Evolutionary conservation across 2,888 invertebrate genomes (phyloP), one percentile per base, ranked within the genome.

Genomic region (Adela reaumurella): DNA sequence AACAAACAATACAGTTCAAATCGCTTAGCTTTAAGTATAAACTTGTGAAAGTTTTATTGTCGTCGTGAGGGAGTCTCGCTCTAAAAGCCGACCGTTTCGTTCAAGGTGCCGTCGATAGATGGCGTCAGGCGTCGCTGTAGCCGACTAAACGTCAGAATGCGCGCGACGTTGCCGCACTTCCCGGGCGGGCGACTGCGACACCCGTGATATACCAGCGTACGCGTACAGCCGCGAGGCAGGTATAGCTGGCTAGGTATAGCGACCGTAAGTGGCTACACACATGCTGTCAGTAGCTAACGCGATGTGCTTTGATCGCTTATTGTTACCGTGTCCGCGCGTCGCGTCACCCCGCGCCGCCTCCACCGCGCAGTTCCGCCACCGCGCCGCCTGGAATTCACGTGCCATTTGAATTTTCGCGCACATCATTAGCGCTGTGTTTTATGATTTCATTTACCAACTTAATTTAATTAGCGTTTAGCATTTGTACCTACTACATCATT

Each of bases 1-100:
- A 77, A 77, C 76, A 78, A 78, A 78, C 78, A 77, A 74, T 74
- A 76, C 76, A 74, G 72, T 43, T 43, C 74, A 76, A 77, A 77
- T 76, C 77, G 77, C 77, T 78, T 78, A 74, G 76, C 74, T 76
- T 74, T 76, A 76, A 74, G 74, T 77, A 77, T 67, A 71, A 68
- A 74, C 74, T 74, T 76, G 74, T 77, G 77, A 78, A 77, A 77
- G 77, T 76, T 76, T 76, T 77, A 76, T 74, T 73, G 72, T 76
- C 74, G 76, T 43, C 74, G 69, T 69, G 62, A 60, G 60, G 62
- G 74, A 62, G 58, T 77, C 78, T 65, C 73, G 61, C 63, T 78
- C 74, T 67, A 61, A 60, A 60, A 63, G 57, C 76, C 78, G 78
- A 79, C 59, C 55, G 56, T 50, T 56, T 59, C 61, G 62, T 73